Conservation (phyloP, 2,113 vertebrate species). For the Colinus virginianus region DNA sequence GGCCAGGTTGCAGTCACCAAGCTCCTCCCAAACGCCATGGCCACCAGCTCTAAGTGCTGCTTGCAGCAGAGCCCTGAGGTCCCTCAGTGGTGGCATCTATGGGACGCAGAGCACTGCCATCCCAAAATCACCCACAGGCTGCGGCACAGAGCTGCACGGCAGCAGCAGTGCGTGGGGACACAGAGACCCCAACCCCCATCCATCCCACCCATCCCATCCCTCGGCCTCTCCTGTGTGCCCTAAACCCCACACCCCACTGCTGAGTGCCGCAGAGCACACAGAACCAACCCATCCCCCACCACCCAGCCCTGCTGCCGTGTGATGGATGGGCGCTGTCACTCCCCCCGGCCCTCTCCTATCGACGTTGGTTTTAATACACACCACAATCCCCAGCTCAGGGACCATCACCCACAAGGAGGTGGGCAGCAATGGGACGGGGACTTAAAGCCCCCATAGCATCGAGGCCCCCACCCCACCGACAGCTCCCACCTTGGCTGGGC, state of each 20-base stretch:
- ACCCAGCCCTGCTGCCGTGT: rapidly evolving
- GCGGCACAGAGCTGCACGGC: rapidly evolving
- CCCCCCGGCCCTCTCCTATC: not conserved
- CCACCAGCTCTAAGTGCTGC: too few relatives aligned
- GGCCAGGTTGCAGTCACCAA: not conserved
- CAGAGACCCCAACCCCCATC: not conserved
- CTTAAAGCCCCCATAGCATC: rapidly evolving
- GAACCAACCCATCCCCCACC: not conserved
- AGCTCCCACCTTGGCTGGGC: rapidly evolving
- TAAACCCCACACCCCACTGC: not conserved
- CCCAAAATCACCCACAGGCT: rapidly evolving
- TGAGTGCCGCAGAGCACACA: not conserved
- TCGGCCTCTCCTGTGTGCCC: not conserved
- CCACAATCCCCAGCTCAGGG: not conserved
- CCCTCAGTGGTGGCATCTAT: rapidly evolving
- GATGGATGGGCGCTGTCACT: constrained; percentile 25
- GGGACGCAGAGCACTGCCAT: not conserved
- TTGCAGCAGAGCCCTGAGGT: not conserved
- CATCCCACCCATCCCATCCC: rapidly evolving
- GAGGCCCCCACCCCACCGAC: rapidly evolving
- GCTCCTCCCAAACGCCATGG: too few relatives aligned
- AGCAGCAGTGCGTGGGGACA: not conserved
- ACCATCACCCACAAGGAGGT: not conserved
- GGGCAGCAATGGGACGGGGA: rapidly evolving
- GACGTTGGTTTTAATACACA: not conserved